Conservation (phyloP, 2,797 vertebrate species). For the Necrosyrtes monachus region DNA sequence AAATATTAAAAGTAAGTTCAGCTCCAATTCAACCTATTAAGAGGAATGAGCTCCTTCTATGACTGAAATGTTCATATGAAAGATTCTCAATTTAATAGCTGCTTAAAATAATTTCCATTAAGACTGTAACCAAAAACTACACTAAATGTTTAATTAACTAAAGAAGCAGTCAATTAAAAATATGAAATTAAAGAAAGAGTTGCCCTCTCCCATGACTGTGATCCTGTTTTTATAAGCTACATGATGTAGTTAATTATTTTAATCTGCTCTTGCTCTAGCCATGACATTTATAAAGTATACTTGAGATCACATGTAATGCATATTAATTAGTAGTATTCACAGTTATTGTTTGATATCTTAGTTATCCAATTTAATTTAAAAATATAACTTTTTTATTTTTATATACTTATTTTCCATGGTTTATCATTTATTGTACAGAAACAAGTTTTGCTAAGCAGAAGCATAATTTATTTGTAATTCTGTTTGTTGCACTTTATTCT, state of each 20-base stretch:
- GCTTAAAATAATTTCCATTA: constrained; percentile 59
- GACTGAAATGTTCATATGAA: background rate
- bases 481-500: background rate
- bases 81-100: constrained; percentile 32
- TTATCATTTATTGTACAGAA: background rate
- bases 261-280: constrained; percentile 15
- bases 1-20: background rate
- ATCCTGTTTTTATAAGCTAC: constrained; percentile 42
- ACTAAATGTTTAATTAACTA: constrained; percentile 68
- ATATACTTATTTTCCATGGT: background rate
- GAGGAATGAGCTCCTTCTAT: background rate
- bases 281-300: constrained; percentile 60
- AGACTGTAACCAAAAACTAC: constrained; percentile 34
- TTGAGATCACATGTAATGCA: background rate
- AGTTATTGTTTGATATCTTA: background rate
- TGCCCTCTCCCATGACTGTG: constrained; percentile 20
- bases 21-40: background rate
- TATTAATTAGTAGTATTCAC: constrained; percentile 26
- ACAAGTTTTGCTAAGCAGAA: background rate
- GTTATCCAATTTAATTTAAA: background rate
- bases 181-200: constrained; percentile 61
- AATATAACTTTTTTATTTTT: background rate
- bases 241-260: constrained; percentile 44
- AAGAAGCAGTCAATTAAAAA: constrained; percentile 64
- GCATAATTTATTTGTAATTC: background rate